Conservation (phyloP, 2,888 invertebrate genomes). For the Megalurothrips usitatus region DNA sequence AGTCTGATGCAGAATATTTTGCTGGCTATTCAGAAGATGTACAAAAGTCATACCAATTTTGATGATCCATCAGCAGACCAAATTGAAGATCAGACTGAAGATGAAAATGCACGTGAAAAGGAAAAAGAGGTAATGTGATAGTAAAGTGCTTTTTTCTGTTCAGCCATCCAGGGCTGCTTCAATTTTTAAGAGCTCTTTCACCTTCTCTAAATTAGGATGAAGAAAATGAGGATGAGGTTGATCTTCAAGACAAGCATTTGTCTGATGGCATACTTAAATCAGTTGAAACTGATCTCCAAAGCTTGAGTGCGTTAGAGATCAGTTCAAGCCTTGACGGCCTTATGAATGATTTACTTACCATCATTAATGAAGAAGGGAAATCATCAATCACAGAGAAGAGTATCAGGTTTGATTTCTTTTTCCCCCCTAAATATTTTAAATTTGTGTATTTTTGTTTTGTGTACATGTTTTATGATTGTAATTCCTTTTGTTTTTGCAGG, state of each 20-base stretch:
- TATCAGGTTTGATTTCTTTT: background rate
- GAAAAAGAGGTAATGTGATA: slow-evolving; percentile 33
- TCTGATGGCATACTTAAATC: slow-evolving; percentile 61
- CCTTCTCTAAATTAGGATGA: slow-evolving; percentile 31
- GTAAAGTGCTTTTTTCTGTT: background rate
- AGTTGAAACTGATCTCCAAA: slow-evolving; percentile 56
- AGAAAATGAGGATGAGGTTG: slow-evolving; percentile 45
- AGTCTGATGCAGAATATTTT: slow-evolving; percentile 52
- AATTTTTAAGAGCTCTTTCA: background rate
- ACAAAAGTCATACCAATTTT: slow-evolving; percentile 49
- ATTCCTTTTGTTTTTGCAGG: background rate
- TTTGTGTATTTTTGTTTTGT: background rate
- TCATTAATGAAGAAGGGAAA: slow-evolving; percentile 45
- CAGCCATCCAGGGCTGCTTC: background rate
- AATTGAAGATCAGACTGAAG: slow-evolving; percentile 33
- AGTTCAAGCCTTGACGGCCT: slow-evolving; percentile 36
- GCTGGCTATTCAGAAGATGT: slow-evolving; percentile 56
- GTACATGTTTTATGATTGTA: background rate
- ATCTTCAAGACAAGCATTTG: slow-evolving; percentile 60
- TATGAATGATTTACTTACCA: slow-evolving; percentile 44
- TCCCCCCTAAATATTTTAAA: no score
- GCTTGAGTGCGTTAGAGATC: slow-evolving; percentile 53
- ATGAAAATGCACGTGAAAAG: slow-evolving; percentile 36
- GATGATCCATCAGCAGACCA: slow-evolving; percentile 25
- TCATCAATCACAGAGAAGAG: background rate